Evolutionary conservation across 2,113 vertebrate species (phyloP), one percentile per base, ranked within the genome.

Genomic region (Sceloporus tristichus): DNA sequence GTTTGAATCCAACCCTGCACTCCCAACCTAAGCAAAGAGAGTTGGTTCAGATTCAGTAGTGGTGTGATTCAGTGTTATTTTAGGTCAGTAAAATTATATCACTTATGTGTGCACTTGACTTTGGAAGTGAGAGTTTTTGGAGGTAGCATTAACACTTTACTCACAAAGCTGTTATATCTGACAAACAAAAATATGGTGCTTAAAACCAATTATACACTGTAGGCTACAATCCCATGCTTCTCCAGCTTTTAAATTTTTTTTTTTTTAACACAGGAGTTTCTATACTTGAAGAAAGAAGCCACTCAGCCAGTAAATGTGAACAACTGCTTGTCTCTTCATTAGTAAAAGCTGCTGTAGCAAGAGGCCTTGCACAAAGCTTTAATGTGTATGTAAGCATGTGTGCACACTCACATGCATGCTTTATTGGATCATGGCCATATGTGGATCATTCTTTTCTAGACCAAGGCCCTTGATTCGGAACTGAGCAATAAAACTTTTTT

Each of bases 61-160:
- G 59, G 56, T 82, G 71, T 82, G 53, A 87, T 82, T 75, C 40
- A 75, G n/a, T 38, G 71, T 87, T 87, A 82, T 87, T 68, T 82
- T 87, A 27, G 29, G 82, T 82, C 56, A 87, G 79, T 23, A 76
- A 65, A 77, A 85, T 59, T 74, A 42, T 38, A 62, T 34, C 70
- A 87, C 27, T 65, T 82, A 75, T 38, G 75, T 40, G 29, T 42
- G 19, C 42, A 82, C 14, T 77, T 83, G 71, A 66, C 56, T 56
- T 68, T 82, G 74, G 10, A 77, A 77, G 9, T 75, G 29, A 88
- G 71, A 25, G 13, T 40, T 48, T 81, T 74, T 53, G 74, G 27
- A 59, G n/a, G 40, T 73, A 82, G 62, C 62, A 56, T 27, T 80
- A 77, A 65, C 19, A 85, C 54, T 48, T 40, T 54, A 76, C 40